These are phyloP conservation scores for Dasyprocta punctata DNA, from an alignment of 2,113 vertebrate genomes.

Conservation along the genomic window DNA sequence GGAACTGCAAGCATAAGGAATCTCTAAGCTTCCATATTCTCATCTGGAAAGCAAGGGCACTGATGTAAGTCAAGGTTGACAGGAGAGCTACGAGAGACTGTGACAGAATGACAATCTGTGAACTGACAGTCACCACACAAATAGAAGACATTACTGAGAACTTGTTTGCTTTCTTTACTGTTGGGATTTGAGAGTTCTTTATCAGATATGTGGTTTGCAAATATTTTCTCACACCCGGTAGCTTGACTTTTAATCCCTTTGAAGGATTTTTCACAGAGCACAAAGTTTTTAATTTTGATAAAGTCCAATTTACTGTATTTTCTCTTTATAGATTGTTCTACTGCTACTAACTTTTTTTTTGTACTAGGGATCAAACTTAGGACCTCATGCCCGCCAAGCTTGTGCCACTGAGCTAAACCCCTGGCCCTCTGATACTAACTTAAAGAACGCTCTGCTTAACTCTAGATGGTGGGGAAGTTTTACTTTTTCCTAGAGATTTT, in stretches of 20 bases:
- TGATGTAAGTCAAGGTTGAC: neutral
- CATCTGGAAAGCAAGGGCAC: neutral
- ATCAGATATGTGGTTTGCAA: neutral
- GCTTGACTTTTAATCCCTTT: neutral
- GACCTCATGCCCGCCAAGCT: too few species aligned
- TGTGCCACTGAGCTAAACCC: too few species aligned
- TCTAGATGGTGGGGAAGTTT: neutral
- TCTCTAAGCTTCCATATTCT: too few species aligned
- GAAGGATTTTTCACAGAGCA: neutral
- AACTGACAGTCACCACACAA: too few species aligned
- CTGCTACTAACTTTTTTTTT: neutral
- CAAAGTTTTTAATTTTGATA: neutral
- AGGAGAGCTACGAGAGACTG: neutral
- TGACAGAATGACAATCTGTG: neutral
- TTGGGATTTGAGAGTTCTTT: neutral
- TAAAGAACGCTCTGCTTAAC: neutral
- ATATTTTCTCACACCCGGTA: neutral
- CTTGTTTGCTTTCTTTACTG: neutral
- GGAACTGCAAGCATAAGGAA: neutral
- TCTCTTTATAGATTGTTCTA: neutral
- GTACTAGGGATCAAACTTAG: too few species aligned
- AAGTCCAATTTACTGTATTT: neutral
- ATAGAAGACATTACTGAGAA: too few species aligned
- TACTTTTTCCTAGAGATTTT: neutral
- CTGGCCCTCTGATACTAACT: neutral